phyloP scores from a whole-genome alignment of 2,888 invertebrate species.

The Leptopilina drosophilae region DNA sequence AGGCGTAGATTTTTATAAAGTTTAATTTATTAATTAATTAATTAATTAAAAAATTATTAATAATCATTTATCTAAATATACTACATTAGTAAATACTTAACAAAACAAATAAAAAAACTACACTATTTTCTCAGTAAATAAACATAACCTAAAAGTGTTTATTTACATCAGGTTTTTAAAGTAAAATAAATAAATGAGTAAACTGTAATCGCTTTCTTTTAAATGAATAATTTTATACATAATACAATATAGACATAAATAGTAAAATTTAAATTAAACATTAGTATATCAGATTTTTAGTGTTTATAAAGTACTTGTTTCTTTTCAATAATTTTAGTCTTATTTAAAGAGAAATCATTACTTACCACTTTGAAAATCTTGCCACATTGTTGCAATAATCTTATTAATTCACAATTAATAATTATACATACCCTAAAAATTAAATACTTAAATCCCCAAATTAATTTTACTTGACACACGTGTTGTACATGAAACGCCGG shows the following conservation, averaged over 20 bases:
- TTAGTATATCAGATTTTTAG: not conserved
- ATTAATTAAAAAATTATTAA: not conserved
- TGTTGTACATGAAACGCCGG: not conserved
- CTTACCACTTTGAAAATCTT: constrained; percentile 6
- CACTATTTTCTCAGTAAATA: not conserved
- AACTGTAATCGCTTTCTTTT: constrained; percentile 11
- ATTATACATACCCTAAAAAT: not conserved
- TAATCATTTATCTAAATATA: constrained; percentile 9
- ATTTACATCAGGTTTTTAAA: constrained; percentile 1
- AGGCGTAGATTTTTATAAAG: constrained; percentile 7
- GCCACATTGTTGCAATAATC: not conserved
- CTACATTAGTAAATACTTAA: not conserved
- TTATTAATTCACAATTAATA: not conserved
- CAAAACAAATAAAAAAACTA: not conserved
- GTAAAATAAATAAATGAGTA: constrained; percentile 11
- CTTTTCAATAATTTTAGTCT: constrained; percentile 2
- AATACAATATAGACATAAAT: constrained; percentile 1
- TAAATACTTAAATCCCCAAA: constrained; percentile 3
- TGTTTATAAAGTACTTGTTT: constrained; percentile 14
- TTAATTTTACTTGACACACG: not conserved
- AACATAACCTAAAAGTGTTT: constrained; percentile 11
- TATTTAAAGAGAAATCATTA: not conserved
- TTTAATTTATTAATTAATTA: not conserved
- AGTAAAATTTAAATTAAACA: constrained; percentile 5
- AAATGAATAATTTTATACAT: constrained; percentile 11